phyloP scores from a whole-genome alignment of 1,140 invertebrate genomes.

The Hycleus phaleratus region DNA sequence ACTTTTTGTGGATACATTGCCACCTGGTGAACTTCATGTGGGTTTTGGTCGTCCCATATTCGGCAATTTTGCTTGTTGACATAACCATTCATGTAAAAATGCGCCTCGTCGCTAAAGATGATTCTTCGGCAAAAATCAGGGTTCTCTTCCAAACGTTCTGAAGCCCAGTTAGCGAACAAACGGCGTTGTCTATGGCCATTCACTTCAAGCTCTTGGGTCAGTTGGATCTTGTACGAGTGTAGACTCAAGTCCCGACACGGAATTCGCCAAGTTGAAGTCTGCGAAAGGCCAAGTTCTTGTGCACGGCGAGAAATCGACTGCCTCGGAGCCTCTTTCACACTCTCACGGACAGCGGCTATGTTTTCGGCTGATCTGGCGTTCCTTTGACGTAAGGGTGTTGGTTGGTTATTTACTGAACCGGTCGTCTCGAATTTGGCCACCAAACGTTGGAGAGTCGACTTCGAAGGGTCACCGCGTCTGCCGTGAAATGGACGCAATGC shows the following conservation, averaged over 20 bases:
- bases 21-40: conserved; percentile 22
- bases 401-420: conserved; percentile 32
- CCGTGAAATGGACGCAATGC: conserved; percentile 21
- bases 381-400: no score
- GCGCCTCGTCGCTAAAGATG: conserved; percentile 22
- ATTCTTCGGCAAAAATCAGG: conserved; percentile 27
- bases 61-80: conserved; percentile 39
- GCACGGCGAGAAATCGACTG: conserved; percentile 21
- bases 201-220: conserved; percentile 21
- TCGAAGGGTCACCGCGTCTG: no score
- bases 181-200: conserved; percentile 27
- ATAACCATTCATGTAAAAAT: conserved; percentile 34
- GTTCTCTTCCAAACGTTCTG: conserved; percentile 25
- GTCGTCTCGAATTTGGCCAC: no score
- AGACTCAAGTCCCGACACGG: background rate
- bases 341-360: background rate
- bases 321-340: conserved; percentile 18
- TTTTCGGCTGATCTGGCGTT: no score
- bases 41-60: conserved; percentile 28
- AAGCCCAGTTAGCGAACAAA: conserved; percentile 4
- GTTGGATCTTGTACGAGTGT: no score
- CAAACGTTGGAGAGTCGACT: no score
- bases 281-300: conserved; percentile 23
- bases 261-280: conserved; percentile 21
- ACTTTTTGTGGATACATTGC: conserved; percentile 32